Conservation (phyloP, 30 jellyfish, hydroid and myxozoan species). For the Cassiopea xamachana region DNA sequence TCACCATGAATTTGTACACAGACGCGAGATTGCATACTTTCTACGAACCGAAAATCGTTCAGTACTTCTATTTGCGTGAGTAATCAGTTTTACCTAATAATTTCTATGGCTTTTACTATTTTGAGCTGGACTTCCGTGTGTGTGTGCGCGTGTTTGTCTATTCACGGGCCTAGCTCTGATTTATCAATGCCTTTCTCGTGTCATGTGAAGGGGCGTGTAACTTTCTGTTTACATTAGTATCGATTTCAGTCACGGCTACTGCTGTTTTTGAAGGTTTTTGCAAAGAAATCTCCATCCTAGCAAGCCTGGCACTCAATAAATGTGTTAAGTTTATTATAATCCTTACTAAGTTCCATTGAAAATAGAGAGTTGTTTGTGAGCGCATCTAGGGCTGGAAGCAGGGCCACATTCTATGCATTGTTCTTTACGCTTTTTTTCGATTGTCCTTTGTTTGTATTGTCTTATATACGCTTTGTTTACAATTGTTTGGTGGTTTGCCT, state of each 20-base stretch:
- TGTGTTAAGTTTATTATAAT: too few relatives aligned
- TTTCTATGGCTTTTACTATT: not conserved
- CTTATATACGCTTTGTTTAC: too few relatives aligned
- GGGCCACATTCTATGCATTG: too few relatives aligned
- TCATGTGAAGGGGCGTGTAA: not conserved
- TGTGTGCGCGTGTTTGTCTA: too few relatives aligned
- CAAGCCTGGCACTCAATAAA: too few relatives aligned
- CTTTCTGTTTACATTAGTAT: not conserved
- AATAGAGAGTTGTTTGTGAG: too few relatives aligned
- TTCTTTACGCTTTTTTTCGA: too few relatives aligned
- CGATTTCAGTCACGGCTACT: not conserved
- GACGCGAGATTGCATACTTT: conserved; percentile 5
- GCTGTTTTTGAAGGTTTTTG: not conserved
- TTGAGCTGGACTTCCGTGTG: not conserved
- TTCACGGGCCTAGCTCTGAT: not conserved
- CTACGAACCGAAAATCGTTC: conserved; percentile 34
- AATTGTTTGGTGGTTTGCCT: too few relatives aligned
- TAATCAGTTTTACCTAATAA: not conserved
- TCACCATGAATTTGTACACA: conserved; percentile 21
- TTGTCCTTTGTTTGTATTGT: too few relatives aligned
- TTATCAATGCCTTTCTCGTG: not conserved
- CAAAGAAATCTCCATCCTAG: too few relatives aligned
- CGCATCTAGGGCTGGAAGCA: too few relatives aligned
- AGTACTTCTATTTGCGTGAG: conserved; percentile 22
- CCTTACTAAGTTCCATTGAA: too few relatives aligned